phyloP scores from a whole-genome alignment of 2,113 vertebrate species.

The Thymallus thymallus region DNA sequence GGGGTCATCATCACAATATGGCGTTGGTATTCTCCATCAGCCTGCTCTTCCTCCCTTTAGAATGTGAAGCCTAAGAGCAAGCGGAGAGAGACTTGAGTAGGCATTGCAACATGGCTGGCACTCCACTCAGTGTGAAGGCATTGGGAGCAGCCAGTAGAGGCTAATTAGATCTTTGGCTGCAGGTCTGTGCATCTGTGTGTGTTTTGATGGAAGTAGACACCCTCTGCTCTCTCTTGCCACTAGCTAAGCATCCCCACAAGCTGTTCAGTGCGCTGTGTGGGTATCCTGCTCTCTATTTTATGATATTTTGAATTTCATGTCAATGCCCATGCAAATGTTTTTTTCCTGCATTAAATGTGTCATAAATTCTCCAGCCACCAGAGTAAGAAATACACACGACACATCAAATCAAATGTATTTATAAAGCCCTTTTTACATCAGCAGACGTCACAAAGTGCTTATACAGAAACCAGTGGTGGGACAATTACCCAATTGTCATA shows the following conservation, averaged over 20 bases:
- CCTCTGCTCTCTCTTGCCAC: constrained; percentile 43
- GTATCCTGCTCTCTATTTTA: neutral
- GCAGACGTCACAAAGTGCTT: no score
- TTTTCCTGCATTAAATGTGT: no score
- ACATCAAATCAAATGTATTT: no score
- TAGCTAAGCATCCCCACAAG: constrained; percentile 66
- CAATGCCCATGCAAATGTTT: neutral
- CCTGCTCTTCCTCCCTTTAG: neutral
- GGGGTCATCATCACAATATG: no score
- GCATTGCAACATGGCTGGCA: neutral
- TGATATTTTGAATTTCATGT: no score
- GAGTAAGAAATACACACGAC: no score
- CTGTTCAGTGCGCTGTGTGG: constrained; percentile 24
- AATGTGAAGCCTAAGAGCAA: neutral
- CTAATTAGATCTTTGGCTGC: constrained; percentile 67
- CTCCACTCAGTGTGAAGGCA: constrained; percentile 16
- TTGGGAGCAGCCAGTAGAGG: constrained; percentile 72
- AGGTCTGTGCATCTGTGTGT: constrained; percentile 69
- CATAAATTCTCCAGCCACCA: no score
- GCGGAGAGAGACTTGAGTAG: neutral
- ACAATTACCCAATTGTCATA: no score
- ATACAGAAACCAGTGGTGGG: no score
- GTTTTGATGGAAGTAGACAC: constrained; percentile 44
- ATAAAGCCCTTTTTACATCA: no score
- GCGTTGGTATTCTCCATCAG: neutral